phyloP scores from a whole-genome alignment of 1,140 invertebrate genomes.

The Oncopeltus fasciatus region DNA sequence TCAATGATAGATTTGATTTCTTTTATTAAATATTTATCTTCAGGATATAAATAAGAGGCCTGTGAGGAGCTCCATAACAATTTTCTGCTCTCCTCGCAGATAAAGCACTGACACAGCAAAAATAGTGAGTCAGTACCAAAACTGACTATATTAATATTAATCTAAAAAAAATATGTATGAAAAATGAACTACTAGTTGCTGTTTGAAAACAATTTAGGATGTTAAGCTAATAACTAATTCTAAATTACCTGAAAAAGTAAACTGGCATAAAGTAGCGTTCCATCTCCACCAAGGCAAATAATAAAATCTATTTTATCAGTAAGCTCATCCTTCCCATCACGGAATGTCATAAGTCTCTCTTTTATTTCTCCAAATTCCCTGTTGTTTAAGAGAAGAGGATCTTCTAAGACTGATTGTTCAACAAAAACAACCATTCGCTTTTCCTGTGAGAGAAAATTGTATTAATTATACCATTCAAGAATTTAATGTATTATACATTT shows the following conservation, averaged over 20 bases:
- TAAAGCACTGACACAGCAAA: background rate
- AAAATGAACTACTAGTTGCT: background rate
- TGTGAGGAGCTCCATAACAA: too few relatives aligned
- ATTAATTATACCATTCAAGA: too few relatives aligned
- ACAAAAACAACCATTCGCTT: conserved; percentile 91
- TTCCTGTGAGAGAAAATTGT: conserved; percentile 62
- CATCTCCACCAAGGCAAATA: conserved; percentile 88
- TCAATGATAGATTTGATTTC: too few relatives aligned
- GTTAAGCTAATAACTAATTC: background rate
- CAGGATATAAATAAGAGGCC: too few relatives aligned
- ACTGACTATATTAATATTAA: background rate
- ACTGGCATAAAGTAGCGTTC: conserved; percentile 89
- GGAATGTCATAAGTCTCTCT: conserved; percentile 78
- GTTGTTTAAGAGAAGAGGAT: conserved; percentile 55
- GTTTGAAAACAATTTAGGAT: background rate
- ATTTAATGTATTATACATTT: too few relatives aligned
- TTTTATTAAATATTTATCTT: too few relatives aligned
- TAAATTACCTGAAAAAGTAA: conserved; percentile 62
- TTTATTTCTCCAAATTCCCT: conserved; percentile 49
- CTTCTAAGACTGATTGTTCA: conserved; percentile 75
- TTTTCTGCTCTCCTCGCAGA: background rate
- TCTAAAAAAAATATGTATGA: background rate
- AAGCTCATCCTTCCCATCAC: conserved; percentile 71
- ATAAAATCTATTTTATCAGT: conserved; percentile 95
- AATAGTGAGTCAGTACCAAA: background rate